Evolutionary conservation across 2,888 invertebrate genomes (phyloP), one percentile per base, ranked within the genome.

Genomic region (Biston stratarius): DNA sequence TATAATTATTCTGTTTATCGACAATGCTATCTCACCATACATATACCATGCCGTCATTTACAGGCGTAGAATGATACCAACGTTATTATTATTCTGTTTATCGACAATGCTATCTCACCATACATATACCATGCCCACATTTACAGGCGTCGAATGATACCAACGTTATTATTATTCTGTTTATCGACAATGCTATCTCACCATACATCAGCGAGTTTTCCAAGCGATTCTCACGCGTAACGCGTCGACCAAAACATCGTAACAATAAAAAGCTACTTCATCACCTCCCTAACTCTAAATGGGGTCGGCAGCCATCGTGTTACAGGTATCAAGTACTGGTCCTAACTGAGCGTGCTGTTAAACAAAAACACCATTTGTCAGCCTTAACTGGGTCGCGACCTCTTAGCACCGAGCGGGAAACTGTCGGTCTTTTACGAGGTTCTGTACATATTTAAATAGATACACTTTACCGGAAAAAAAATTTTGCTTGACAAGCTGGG

Each of bases 351-450:
- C 44, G 57, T 48, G 63, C 67, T 72, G 64, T 69, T 56, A 53
- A 24, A 57, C 64, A 58, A 69, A 62, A 70, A 69, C 65, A 65
- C 53, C 63, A 69, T 74, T 69, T 67, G 62, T 71, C 72, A 67
- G 58, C 56, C 66, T 66, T 64, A 65, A 71, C 67, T 71, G 55
- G 74, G 74, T 72, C 74, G 66, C 62, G 70, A 59, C 74, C 72
- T 72, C 56, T 71, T 57, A 66, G 33, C 49, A 55, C 47, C 59
- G n/a, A 47, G 15, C 66, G 67, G 61, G 67, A 68, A 71, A 69
- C 68, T 66, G 64, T 42, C n/a, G 40, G 59, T 51, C 9, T 47
- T 48, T 59, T 59, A 33, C 33, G 9, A 11, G 57, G 52, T 53
- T 48, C 33, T 10, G 52, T 38, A 53, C n/a, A 15, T 56, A n/a